Evolutionary conservation across 2,113 vertebrate species (phyloP), one percentile per base, ranked within the genome.

Genomic region (Talpa occidentalis): DNA sequence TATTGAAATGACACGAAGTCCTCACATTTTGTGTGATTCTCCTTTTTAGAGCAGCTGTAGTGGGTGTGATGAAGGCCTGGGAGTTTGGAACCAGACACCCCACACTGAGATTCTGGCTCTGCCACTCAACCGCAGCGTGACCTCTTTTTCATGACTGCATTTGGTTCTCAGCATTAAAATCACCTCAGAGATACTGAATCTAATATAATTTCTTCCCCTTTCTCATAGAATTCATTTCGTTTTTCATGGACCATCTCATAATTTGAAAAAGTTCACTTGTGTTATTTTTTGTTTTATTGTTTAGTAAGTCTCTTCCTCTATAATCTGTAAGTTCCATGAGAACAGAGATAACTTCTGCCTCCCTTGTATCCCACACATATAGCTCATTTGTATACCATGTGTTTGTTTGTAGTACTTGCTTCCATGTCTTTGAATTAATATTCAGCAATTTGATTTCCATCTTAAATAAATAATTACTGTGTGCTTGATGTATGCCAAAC

Each of bases 371-470:
- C 44, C 16, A 79, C 6, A 10, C 24, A 70, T 64, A n/a, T 85
- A 40, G 16, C 32, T 37, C 22, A 56, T 4, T 69, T 70, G 24
- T 77, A 32, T 60, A 54, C 49, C 24, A 3, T 10, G 62, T 86
- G 24, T 69, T 26, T 86, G 24, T 69, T 26, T 21, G 16, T n/a
- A 76, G 52, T 44, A 66, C 37, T 47, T 87, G 62, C 30, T 66
- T 47, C 62, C 32, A 47, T 5, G 92, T 78, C 77, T 86, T 92
- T 91, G 35, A 67, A n/a, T 42, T 91, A 91, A 59, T 64, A 78
- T 81, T 85, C 54, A 49, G 16, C 19, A 12, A 40, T 79, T 56
- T 95, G 54, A 79, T 83, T 83, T 22, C 91, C 91, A 24, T 1
- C 69, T 64, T 85, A 67, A 83, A 24, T 54, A 74, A 81, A 35